phyloP scores from a whole-genome alignment of 1,140 invertebrate genomes.

The Drosophila trapezifrons region DNA sequence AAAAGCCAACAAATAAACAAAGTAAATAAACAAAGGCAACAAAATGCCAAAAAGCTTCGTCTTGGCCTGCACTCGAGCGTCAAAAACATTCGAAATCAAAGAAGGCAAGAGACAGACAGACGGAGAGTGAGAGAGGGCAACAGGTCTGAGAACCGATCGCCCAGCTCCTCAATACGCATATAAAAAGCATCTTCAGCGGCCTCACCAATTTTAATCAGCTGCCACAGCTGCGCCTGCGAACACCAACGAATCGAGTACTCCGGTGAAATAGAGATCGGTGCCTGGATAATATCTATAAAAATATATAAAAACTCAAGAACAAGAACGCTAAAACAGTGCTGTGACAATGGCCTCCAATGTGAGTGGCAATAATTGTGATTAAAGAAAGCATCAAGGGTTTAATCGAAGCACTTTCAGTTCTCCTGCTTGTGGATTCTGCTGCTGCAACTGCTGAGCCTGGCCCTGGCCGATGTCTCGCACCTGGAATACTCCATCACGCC shows the following conservation, averaged over 20 bases:
- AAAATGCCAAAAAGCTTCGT: slow-evolving; percentile 50
- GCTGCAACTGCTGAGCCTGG: slow-evolving; percentile 14
- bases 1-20: slow-evolving; percentile 26
- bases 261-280: not conserved
- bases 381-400: not conserved
- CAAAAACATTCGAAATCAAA: slow-evolving; percentile 25
- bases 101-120: slow-evolving; percentile 10
- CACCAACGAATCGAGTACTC: slow-evolving; percentile 38
- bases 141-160: slow-evolving; percentile 40
- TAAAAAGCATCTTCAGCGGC: slow-evolving; percentile 83
- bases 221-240: slow-evolving; percentile 70
- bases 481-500: slow-evolving; percentile 62
- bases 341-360: slow-evolving; percentile 43
- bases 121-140: slow-evolving; percentile 23
- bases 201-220: slow-evolving; percentile 83
- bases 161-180: slow-evolving; percentile 51
- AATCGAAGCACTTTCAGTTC: slow-evolving; percentile 52
- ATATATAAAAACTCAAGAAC: slow-evolving; percentile 5
- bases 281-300: slow-evolving; percentile 1
- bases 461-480: slow-evolving; percentile 60
- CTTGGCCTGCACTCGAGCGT: slow-evolving; percentile 39
- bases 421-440: slow-evolving; percentile 26
- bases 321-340: slow-evolving; percentile 10
- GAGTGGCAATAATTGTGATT: slow-evolving; percentile 18
- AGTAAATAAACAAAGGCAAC: slow-evolving; percentile 47